A percentile compares a stretch with the other conserved stretches of the same genome.
phyloP scores from a whole-genome alignment of 2,888 invertebrate species.

The Ochropacha duplaris region DNA sequence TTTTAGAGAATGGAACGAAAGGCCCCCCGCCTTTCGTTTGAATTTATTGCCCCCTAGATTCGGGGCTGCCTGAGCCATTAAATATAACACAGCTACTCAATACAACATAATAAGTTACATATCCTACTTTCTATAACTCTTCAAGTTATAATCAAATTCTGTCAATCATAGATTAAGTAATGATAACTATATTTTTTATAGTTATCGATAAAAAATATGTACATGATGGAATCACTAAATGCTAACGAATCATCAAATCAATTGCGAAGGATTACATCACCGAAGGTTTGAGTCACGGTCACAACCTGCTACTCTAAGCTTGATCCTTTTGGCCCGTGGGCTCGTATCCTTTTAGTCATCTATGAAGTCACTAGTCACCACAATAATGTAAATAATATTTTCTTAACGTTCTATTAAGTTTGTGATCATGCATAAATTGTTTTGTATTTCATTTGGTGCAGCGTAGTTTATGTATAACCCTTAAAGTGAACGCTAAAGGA shows the following conservation, averaged over 20 bases:
- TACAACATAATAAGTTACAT: too few relatives aligned
- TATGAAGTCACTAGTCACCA: slow-evolving; percentile 62
- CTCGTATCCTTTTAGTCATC: slow-evolving; percentile 72
- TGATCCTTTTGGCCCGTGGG: slow-evolving; percentile 68
- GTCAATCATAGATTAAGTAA: too few relatives aligned
- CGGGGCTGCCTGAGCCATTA: too few relatives aligned
- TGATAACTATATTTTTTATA: too few relatives aligned
- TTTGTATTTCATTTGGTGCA: slow-evolving; percentile 16
- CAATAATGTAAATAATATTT: slow-evolving; percentile 49
- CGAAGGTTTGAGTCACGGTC: slow-evolving; percentile 77
- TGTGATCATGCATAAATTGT: slow-evolving; percentile 35
- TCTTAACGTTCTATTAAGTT: slow-evolving; percentile 45
- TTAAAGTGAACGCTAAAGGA: not conserved
- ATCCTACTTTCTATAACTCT: too few relatives aligned
- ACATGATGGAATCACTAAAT: slow-evolving; percentile 45
- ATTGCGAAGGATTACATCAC: slow-evolving; percentile 76
- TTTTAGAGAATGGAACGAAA: too few relatives aligned
- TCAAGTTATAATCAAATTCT: too few relatives aligned
- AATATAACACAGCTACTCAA: too few relatives aligned
- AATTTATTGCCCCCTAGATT: too few relatives aligned
- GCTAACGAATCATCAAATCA: slow-evolving; percentile 66
- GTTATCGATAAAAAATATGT: slow-evolving; percentile 40
- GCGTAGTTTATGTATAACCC: not conserved
- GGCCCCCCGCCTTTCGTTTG: too few relatives aligned
- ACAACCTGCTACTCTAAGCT: slow-evolving; percentile 54